Percentiles rank a stretch among this genome's conserved stretches.
Evolutionary conservation across 1,140 invertebrate genomes (phyloP).

Genomic region (Penaeus vannamei): DNA sequence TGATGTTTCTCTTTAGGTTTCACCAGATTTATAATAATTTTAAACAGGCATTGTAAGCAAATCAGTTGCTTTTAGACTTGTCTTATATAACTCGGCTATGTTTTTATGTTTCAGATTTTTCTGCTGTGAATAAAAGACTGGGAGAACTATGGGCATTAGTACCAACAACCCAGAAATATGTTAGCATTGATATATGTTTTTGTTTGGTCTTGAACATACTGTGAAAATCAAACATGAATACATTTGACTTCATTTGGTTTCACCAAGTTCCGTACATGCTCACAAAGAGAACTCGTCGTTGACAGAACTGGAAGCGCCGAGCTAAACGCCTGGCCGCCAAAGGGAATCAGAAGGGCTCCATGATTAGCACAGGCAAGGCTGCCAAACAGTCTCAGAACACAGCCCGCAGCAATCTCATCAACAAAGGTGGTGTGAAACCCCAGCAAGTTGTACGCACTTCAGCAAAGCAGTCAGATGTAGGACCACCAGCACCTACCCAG

Average conservation of each 20-base stretch:
- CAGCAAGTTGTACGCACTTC: constrained; percentile 69
- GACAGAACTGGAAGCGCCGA: constrained; percentile 82
- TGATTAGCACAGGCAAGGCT: constrained; percentile 39
- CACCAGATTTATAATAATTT: too few species aligned
- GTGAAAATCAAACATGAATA: not conserved
- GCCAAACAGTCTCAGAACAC: constrained; percentile 61
- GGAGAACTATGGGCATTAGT: constrained; percentile 89
- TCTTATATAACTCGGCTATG: constrained; percentile 39
- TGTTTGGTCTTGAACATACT: not conserved
- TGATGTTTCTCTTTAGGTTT: too few species aligned
- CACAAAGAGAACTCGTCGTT: constrained; percentile 64
- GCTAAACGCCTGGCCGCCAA: constrained; percentile 80
- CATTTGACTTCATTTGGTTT: not conserved
- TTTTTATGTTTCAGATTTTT: constrained; percentile 78
- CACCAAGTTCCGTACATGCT: not conserved
- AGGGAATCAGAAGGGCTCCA: constrained; percentile 73
- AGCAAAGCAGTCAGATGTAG: not conserved
- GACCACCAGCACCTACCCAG: not conserved
- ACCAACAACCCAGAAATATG: constrained; percentile 72
- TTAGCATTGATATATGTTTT: not conserved
- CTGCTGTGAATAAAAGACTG: constrained; percentile 83
- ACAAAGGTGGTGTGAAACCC: constrained; percentile 71
- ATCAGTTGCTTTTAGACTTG: too few species aligned
- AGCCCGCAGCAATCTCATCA: constrained; percentile 69
- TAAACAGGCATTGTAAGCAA: too few species aligned